Percentiles rank a stretch among this genome's conserved stretches.
Conservation (phyloP, 2,113 vertebrate species). For the Pseudorhombus dupliciocellatus region DNA sequence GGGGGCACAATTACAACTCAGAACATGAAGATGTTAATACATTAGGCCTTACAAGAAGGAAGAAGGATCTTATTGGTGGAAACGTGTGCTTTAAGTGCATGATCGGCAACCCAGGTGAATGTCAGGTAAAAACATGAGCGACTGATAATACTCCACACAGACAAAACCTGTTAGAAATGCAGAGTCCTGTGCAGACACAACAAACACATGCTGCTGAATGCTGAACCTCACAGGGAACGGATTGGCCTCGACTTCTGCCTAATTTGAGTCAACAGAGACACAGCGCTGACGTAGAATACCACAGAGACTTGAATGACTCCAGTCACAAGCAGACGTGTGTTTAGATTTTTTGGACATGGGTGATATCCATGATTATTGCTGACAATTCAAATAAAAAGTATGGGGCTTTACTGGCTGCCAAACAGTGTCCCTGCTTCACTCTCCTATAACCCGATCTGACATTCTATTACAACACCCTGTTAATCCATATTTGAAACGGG, state of each 20-base stretch:
- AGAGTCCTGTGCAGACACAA: background rate
- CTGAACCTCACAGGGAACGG: constrained; percentile 1
- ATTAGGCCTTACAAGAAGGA: no score
- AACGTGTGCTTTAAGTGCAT: background rate
- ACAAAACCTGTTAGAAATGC: background rate
- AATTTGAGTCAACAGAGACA: constrained; percentile 32
- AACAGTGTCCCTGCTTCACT: constrained; percentile 11
- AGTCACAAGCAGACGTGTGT: no score
- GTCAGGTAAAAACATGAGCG: background rate
- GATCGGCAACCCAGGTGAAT: background rate
- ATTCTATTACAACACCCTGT: constrained; percentile 28
- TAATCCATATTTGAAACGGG: constrained; percentile 68
- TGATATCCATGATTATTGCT: background rate
- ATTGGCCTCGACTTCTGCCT: constrained; percentile 5
- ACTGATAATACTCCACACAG: background rate
- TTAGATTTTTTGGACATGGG: background rate
- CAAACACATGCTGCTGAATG: constrained; percentile 2
- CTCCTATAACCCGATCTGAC: constrained; percentile 37
- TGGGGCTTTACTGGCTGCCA: background rate
- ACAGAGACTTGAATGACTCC: no score
- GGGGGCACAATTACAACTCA: no score
- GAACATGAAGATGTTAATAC: no score
- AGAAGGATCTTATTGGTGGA: no score
- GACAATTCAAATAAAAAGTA: background rate
- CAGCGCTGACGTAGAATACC: background rate